phyloP scores from a whole-genome alignment of 1,140 invertebrate genomes.

The Pectinophora gossypiella region DNA sequence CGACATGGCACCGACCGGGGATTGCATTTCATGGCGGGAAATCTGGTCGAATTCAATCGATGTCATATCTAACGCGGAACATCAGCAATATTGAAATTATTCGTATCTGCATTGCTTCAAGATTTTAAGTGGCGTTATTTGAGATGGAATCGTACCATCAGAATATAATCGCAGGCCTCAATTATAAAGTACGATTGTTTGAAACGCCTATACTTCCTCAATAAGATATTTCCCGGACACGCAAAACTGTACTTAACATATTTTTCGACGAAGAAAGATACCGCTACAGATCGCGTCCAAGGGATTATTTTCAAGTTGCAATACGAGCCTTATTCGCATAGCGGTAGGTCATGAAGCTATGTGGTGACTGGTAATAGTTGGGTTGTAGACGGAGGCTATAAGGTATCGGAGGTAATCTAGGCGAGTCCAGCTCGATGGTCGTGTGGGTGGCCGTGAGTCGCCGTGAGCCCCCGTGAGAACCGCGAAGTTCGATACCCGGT shows the following conservation, averaged over 20 bases:
- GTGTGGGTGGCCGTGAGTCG: slow-evolving; percentile 22
- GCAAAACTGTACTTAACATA: slow-evolving; percentile 21
- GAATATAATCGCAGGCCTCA: neutral
- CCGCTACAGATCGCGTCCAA: slow-evolving; percentile 8
- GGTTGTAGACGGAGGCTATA: too few species aligned
- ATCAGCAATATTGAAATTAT: neutral
- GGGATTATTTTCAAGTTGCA: slow-evolving; percentile 3
- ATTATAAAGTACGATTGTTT: too few species aligned
- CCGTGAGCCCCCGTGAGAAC: slow-evolving; percentile 28
- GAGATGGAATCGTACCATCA: too few species aligned
- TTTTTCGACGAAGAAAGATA: slow-evolving; percentile 16
- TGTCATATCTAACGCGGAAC: neutral
- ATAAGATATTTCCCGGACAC: slow-evolving; percentile 23
- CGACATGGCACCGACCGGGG: slow-evolving; percentile 35
- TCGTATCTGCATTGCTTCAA: neutral
- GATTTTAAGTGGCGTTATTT: too few species aligned
- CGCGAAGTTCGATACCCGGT: slow-evolving; percentile 4
- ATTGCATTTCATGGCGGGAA: slow-evolving; percentile 34
- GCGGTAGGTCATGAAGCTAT: slow-evolving; percentile 10
- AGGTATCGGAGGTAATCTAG: neutral
- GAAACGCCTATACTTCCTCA: slow-evolving; percentile 11
- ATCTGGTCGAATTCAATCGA: neutral
- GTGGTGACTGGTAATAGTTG: neutral
- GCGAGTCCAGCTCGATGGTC: slow-evolving; percentile 9
- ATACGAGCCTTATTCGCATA: slow-evolving; percentile 13